phyloP scores from a whole-genome alignment of 2,888 invertebrate genomes.

The Ochropleura leucogaster region DNA sequence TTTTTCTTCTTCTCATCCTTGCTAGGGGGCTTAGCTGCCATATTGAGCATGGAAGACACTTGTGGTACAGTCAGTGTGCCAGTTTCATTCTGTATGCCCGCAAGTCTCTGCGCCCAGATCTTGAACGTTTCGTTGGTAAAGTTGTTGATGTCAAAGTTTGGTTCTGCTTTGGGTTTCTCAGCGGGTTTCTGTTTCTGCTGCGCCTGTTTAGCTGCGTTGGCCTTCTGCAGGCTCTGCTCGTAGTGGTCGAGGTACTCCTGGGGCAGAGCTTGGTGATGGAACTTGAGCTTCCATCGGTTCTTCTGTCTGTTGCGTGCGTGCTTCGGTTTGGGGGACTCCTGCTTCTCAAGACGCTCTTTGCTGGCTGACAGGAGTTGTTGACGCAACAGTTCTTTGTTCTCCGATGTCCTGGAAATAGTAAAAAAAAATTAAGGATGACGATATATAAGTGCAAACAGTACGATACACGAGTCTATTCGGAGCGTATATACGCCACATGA shows the following conservation, averaged over 20 bases:
- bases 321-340: conserved; percentile 80
- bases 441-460: not conserved
- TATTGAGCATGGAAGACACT: conserved; percentile 71
- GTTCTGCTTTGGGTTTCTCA: conserved; percentile 83
- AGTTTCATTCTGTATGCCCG: conserved; percentile 92
- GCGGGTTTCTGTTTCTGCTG: conserved; percentile 75
- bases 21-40: conserved; percentile 76
- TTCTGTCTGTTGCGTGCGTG: conserved; percentile 89
- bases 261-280: conserved; percentile 95
- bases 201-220: conserved; percentile 81
- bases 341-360: conserved; percentile 82
- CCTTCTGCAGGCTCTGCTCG: conserved; percentile 92
- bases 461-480: conserved; percentile 24
- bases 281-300: conserved; percentile 94
- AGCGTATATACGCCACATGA: conserved; percentile 20
- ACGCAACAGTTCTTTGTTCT: conserved; percentile 86
- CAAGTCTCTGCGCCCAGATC: conserved; percentile 94
- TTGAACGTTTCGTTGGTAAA: conserved; percentile 92
- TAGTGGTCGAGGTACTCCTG: conserved; percentile 95
- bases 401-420: conserved; percentile 80
- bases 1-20: conserved; percentile 83
- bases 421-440: not conserved
- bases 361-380: conserved; percentile 85
- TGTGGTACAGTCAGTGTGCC: conserved; percentile 77
- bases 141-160: conserved; percentile 81